These are phyloP conservation scores for Archaeoteleia sp. DNA, from an alignment of 2,888 invertebrate species.

Conservation along the genomic window DNA sequence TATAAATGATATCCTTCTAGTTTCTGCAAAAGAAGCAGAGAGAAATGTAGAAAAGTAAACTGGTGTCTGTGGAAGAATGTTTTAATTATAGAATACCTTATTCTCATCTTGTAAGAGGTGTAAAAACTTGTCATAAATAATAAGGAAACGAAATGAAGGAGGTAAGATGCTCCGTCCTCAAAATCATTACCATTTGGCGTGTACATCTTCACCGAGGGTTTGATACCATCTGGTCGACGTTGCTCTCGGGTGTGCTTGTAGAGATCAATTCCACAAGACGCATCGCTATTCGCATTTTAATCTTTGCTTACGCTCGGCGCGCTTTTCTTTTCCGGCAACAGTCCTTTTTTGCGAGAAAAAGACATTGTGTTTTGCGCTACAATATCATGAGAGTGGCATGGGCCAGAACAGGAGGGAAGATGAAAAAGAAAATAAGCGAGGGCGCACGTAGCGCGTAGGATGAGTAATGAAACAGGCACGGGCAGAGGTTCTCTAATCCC, in stretches of 20 bases:
- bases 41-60: too few relatives aligned
- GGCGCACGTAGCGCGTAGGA: conserved; percentile 52
- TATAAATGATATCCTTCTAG: too few relatives aligned
- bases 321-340: conserved; percentile 49
- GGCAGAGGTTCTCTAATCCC: conserved; percentile 58
- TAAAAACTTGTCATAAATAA: background rate
- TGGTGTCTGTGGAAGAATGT: too few relatives aligned
- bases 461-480: conserved; percentile 65
- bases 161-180: background rate
- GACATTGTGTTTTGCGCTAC: conserved; percentile 61
- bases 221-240: conserved; percentile 3
- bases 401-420: conserved; percentile 8
- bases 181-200: conserved; percentile 9
- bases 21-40: too few relatives aligned
- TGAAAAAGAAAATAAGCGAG: conserved; percentile 34
- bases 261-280: conserved; percentile 20
- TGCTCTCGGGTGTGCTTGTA: conserved; percentile 9
- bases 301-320: conserved; percentile 47
- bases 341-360: conserved; percentile 48
- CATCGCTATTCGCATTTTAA: conserved; percentile 31
- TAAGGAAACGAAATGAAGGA: conserved; percentile 2
- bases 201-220: conserved; percentile 8
- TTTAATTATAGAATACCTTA: too few relatives aligned
- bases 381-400: conserved; percentile 56
- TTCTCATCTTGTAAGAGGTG: too few relatives aligned